phyloP scores from a whole-genome alignment of 2,888 invertebrate species.

The Augochlorella aurata region DNA sequence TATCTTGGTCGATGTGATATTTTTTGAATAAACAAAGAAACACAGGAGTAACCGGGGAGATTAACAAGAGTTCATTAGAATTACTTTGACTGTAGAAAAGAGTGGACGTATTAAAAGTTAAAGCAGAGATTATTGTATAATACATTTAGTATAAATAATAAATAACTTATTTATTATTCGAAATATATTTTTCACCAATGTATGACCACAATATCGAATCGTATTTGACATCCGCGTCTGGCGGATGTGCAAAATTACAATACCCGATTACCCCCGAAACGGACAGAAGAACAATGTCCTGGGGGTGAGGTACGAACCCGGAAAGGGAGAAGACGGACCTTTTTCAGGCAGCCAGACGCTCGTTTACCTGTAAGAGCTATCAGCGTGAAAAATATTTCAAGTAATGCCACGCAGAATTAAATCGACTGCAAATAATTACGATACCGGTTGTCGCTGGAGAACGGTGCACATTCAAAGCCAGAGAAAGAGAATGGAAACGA shows the following conservation, averaged over 20 bases:
- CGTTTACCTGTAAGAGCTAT: constrained; percentile 39
- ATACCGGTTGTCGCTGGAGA: constrained; percentile 34
- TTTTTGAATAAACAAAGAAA: no score
- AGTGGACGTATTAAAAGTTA: no score
- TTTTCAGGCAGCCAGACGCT: constrained; percentile 17
- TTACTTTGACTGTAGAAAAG: no score
- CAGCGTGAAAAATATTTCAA: constrained; percentile 58
- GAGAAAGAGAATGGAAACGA: not conserved
- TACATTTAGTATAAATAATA: no score
- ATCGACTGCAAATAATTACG: constrained; percentile 63
- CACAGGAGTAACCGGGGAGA: no score
- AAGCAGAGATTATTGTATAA: no score
- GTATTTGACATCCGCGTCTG: not conserved
- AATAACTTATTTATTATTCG: no score
- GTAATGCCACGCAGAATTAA: constrained; percentile 59
- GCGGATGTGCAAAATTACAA: constrained; percentile 38
- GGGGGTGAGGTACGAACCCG: not conserved
- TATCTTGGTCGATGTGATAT: no score
- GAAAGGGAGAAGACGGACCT: not conserved
- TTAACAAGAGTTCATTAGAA: no score
- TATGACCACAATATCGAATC: not conserved
- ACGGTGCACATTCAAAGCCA: not conserved
- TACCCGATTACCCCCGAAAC: constrained; percentile 56
- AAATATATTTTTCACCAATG: no score
- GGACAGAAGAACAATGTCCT: constrained; percentile 34